Evolutionary conservation across 2,113 vertebrate genomes (phyloP).

Genomic region (Sinocyclocheilus anshuiensis): DNA sequence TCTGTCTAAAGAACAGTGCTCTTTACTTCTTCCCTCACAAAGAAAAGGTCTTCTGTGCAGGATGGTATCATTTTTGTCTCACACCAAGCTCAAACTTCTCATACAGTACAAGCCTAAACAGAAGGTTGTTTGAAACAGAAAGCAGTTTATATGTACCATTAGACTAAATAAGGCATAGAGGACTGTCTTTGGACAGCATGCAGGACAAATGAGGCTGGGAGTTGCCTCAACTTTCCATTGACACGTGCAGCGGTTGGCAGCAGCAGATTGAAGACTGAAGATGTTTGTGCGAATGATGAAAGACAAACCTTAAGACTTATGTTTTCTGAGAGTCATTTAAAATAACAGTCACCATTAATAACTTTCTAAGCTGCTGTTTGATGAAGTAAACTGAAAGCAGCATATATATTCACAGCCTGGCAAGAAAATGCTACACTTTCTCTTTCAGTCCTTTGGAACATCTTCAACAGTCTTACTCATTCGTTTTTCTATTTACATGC

Average conservation of each 20-base stretch:
- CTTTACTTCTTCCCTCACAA: background rate
- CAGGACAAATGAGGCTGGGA: constrained; percentile 19
- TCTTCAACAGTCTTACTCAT: constrained; percentile 51
- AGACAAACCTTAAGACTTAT: constrained; percentile 55
- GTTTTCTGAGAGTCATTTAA: constrained; percentile 73
- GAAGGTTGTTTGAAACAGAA: background rate
- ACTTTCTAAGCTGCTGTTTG: constrained; percentile 69
- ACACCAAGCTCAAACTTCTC: background rate
- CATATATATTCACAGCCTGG: constrained; percentile 58
- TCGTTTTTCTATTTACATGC: constrained; percentile 64
- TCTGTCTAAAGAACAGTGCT: no score
- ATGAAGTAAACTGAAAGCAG: constrained; percentile 65
- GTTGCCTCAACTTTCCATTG: constrained; percentile 33
- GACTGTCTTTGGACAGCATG: constrained; percentile 2
- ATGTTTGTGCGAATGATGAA: constrained; percentile 35
- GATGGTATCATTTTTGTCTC: background rate
- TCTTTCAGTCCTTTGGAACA: constrained; percentile 24
- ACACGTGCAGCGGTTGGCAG: constrained; percentile 27
- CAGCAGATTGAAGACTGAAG: constrained; percentile 20
- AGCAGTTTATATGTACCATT: background rate
- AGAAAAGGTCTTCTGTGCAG: background rate
- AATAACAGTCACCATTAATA: constrained; percentile 76
- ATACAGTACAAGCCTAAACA: background rate
- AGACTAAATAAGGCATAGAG: background rate
- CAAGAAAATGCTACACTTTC: constrained; percentile 59